A percentile compares a stretch with the other conserved stretches of the same genome.
phyloP scores from a whole-genome alignment of 2,113 vertebrate species.

The Ariopsis seemanni region DNA sequence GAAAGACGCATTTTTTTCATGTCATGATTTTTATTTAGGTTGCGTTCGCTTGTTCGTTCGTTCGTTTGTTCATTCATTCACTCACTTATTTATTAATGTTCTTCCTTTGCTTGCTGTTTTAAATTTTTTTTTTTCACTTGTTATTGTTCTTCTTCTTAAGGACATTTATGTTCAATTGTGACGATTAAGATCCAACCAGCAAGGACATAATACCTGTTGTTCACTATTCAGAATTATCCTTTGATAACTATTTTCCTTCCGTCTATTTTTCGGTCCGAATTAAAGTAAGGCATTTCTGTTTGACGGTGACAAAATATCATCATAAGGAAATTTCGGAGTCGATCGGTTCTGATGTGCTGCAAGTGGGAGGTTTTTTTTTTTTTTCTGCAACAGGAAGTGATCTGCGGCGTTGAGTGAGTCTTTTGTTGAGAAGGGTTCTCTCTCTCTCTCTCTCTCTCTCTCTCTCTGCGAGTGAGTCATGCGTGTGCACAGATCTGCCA shows the following conservation, averaged over 20 bases:
- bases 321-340: slow-evolving; percentile 84
- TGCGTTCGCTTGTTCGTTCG: not conserved
- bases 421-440: slow-evolving; percentile 99
- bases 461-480: slow-evolving; percentile 85
- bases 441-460: slow-evolving; percentile 62
- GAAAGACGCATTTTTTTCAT: not conserved
- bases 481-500: slow-evolving; percentile 91
- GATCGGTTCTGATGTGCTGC: slow-evolving; percentile 92
- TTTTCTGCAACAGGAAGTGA: slow-evolving; percentile 94
- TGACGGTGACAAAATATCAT: slow-evolving; percentile 76
- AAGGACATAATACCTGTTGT: slow-evolving; percentile 22
- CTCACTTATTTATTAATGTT: slow-evolving; percentile 12
- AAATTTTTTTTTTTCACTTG: not conserved
- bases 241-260: not conserved
- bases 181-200: not conserved
- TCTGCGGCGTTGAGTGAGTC: slow-evolving; percentile 98
- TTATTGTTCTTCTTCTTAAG: not conserved
- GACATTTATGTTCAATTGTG: not conserved
- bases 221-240: not conserved
- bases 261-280: slow-evolving; percentile 59
- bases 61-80: not conserved
- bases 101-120: not conserved
- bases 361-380: slow-evolving; percentile 85
- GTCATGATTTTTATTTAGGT: slow-evolving; percentile 20
- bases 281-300: slow-evolving; percentile 57